Percentiles rank a stretch among this genome's conserved stretches.
These are phyloP conservation scores for Prunella fulvescens DNA, from an alignment of 2,113 vertebrate species.

Conservation along the genomic window DNA sequence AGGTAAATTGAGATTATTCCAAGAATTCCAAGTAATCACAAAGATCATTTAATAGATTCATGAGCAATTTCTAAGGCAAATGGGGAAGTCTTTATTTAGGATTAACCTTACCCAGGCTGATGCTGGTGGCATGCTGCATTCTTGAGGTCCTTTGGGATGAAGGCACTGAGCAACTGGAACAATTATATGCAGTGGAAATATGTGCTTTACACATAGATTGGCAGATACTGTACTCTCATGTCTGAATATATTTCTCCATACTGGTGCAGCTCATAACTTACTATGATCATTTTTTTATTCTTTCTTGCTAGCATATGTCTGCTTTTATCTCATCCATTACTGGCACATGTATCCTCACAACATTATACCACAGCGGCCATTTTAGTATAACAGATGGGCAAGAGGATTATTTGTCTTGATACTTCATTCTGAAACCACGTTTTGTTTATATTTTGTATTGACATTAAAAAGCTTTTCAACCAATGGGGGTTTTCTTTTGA, in stretches of 20 bases:
- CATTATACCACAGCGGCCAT: neutral
- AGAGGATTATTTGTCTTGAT: constrained; percentile 51
- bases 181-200: constrained; percentile 27
- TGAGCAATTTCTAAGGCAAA: neutral
- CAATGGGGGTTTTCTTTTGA: constrained; percentile 11
- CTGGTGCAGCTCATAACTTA: constrained; percentile 23
- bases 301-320: constrained; percentile 52
- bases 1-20: neutral
- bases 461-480: constrained; percentile 57
- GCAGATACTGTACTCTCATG: neutral
- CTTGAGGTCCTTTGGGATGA: constrained; percentile 2
- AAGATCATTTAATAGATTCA: neutral
- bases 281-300: constrained; percentile 45
- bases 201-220: constrained; percentile 14
- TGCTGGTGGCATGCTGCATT: neutral
- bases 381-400: constrained; percentile 68
- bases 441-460: constrained; percentile 72
- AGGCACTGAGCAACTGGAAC: neutral
- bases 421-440: constrained; percentile 50
- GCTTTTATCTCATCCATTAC: constrained; percentile 10
- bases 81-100: neutral
- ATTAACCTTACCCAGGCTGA: neutral
- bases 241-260: constrained; percentile 26
- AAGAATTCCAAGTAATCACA: neutral
- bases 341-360: constrained; percentile 26